Evolutionary conservation across 64 coral and sea anemone genomes (phyloP).

Genomic region (Astreopora myriophthalma): DNA sequence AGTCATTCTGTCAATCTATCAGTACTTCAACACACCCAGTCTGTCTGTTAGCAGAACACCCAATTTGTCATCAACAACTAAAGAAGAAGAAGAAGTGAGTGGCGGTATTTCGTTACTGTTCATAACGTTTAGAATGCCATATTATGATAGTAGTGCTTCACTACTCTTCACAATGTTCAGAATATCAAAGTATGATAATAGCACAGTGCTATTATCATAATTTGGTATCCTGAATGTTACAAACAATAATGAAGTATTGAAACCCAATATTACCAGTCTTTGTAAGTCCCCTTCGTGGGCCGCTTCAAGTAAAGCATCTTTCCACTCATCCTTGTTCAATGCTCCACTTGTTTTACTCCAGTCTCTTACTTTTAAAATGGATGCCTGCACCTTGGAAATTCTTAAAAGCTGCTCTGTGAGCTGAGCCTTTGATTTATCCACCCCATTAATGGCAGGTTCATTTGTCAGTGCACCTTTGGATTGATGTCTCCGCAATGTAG

Average conservation of each 20-base stretch:
- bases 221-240: too few species aligned
- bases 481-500: not conserved
- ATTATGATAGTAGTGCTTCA: too few species aligned
- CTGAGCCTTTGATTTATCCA: not conserved
- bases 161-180: too few species aligned
- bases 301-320: conserved; percentile 44
- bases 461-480: not conserved
- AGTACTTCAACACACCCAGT: not conserved
- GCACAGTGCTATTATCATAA: too few species aligned
- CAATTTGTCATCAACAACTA: too few species aligned
- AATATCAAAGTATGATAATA: too few species aligned
- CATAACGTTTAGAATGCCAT: too few species aligned
- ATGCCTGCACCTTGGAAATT: conserved; percentile 56
- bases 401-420: not conserved
- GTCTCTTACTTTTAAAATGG: conserved; percentile 75
- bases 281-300: conserved; percentile 71
- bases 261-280: conserved; percentile 70
- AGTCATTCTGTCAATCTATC: not conserved
- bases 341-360: conserved; percentile 54
- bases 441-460: not conserved
- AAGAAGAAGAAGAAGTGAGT: too few species aligned
- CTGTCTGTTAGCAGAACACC: not conserved
- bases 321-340: conserved; percentile 25
- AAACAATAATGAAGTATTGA: too few species aligned
- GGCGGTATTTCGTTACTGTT: too few species aligned